These are phyloP conservation scores for Buceros bicornis DNA, from an alignment of 2,797 vertebrate species.

Conservation along the genomic window DNA sequence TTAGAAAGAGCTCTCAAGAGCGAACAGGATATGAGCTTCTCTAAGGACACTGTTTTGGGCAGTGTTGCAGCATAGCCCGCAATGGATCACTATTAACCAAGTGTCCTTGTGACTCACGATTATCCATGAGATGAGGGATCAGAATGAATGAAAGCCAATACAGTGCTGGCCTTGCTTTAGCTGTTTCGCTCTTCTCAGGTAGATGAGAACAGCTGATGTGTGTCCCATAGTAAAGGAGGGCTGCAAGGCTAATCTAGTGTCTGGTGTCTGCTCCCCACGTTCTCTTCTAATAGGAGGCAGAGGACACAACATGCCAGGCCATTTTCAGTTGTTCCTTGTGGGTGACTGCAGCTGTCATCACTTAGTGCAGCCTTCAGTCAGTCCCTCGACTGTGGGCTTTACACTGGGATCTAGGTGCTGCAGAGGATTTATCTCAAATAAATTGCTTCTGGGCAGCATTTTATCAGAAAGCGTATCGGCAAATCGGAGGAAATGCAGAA, in stretches of 20 bases:
- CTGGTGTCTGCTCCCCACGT: not conserved
- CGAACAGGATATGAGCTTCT: not conserved
- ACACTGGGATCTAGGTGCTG: not conserved
- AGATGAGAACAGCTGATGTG: not conserved
- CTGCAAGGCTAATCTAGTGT: not conserved
- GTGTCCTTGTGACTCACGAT: accelerated
- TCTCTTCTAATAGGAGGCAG: not conserved
- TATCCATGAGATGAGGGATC: not conserved
- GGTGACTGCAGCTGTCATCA: not conserved
- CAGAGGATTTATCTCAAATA: not conserved
- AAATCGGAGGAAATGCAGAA: not conserved
- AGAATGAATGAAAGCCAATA: not conserved
- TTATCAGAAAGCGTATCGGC: not conserved
- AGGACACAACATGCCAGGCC: not conserved
- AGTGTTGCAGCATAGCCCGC: not conserved
- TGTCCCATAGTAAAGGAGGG: not conserved
- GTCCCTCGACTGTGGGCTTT: not conserved
- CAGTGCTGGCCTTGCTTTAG: not conserved
- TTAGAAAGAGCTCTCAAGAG: not conserved
- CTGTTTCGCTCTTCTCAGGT: not conserved
- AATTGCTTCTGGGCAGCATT: not conserved
- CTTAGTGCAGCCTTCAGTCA: not conserved
- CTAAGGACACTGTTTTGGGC: not conserved
- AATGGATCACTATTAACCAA: not conserved
- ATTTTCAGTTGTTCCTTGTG: not conserved